A percentile compares a stretch with the other conserved stretches of the same genome.
These are phyloP conservation scores for Vireo griseus DNA, from an alignment of 2,797 vertebrate genomes.

Conservation along the genomic window DNA sequence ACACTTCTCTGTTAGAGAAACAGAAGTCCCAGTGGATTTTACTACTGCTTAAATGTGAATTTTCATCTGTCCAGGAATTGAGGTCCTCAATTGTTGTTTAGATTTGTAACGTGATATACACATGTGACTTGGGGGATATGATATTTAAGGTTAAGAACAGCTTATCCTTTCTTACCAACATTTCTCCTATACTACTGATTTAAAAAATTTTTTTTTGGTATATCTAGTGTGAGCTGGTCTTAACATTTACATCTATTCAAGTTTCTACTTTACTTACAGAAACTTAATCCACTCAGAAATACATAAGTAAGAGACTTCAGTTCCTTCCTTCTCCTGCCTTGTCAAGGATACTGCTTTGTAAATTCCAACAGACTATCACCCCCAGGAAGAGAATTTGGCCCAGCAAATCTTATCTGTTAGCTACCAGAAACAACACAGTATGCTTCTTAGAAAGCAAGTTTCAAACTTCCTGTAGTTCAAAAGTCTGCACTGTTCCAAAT, in stretches of 20 bases:
- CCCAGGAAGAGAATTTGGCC: neutral
- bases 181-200: neutral
- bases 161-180: neutral
- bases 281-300: neutral
- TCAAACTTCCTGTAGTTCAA: neutral
- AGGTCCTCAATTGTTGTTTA: neutral
- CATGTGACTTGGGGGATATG: neutral
- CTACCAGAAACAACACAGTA: neutral
- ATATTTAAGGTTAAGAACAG: neutral
- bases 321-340: neutral
- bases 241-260: neutral
- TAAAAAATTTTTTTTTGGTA: neutral
- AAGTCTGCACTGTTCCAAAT: neutral
- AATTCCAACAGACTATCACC: neutral
- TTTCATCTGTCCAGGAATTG: neutral
- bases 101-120: neutral
- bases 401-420: neutral
- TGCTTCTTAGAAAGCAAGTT: constrained; percentile 29
- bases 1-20: neutral
- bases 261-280: neutral
- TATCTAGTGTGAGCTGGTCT: neutral
- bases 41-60: neutral
- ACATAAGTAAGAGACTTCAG: neutral
- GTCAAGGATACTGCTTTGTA: neutral
- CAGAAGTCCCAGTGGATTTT: neutral